phyloP scores from a whole-genome alignment of 1,140 invertebrate species.

The Drosophila neocordata region DNA sequence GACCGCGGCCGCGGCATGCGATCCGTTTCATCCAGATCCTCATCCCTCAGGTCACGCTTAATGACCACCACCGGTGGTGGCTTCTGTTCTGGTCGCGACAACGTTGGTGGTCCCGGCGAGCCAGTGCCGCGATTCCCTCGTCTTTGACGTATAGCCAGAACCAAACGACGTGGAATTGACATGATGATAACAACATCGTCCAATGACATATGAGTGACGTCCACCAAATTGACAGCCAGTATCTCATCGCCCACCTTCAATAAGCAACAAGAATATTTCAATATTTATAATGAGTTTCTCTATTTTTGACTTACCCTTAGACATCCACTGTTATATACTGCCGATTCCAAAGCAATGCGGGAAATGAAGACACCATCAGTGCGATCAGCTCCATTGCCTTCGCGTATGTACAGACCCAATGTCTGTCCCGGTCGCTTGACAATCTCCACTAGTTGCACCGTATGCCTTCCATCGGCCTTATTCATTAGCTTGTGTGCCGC shows the following conservation, averaged over 20 bases:
- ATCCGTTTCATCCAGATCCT: conserved; percentile 87
- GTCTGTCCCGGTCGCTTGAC: conserved; percentile 99
- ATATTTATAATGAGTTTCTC: background rate
- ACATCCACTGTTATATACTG: conserved; percentile 97
- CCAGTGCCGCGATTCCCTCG: conserved; percentile 86
- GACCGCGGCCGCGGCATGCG: conserved; percentile 82
- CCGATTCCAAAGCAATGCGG: conserved; percentile 97
- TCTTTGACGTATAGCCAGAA: conserved; percentile 94
- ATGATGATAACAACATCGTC: conserved; percentile 99
- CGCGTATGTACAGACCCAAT: conserved; percentile 97
- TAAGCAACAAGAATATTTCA: background rate
- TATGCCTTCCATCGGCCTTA: conserved; percentile 83
- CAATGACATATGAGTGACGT: conserved; percentile 98
- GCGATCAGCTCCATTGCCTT: conserved; percentile 96
- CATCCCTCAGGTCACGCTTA: conserved; percentile 94
- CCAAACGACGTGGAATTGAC: conserved; percentile 97
- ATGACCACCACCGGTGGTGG: conserved; percentile 96
- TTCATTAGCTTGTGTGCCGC: conserved; percentile 91
- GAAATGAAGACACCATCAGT: conserved; percentile 99
- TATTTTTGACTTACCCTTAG: conserved; percentile 86
- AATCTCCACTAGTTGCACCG: conserved; percentile 96
- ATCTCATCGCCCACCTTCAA: conserved; percentile 98
- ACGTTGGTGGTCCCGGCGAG: conserved; percentile 86
- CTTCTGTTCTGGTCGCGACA: conserved; percentile 89
- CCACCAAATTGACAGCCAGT: conserved; percentile 97